Evolutionary conservation across 2,797 vertebrate species (phyloP), one percentile per base, ranked within the genome.

Genomic region (Syngnathus rostellatus): DNA sequence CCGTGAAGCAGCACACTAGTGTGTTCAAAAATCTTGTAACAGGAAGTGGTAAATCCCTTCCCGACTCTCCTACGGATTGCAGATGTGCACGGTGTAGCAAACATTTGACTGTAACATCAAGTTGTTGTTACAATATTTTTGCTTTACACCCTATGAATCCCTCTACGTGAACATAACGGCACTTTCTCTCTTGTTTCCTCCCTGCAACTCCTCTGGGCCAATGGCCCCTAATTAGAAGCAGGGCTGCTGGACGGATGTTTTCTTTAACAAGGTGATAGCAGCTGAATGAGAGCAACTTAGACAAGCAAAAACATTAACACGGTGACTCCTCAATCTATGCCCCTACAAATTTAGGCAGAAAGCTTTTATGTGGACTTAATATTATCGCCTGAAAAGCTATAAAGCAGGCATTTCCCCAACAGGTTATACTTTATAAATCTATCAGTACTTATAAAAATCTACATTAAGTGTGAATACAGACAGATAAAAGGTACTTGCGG

Each of bases 181-280:
- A 74, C 73, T 71, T 81, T 80, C 79, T 86, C 80, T 77, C 77
- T 71, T 71, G 81, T 79, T 80, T 87, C 80, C 77, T 81, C 77
- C 79, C 72, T 72, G 58, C 70, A 59, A 72, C 74, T 85, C 83
- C 81, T 82, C 76, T 72, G 84, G 75, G 86, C 72, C 78, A 86
- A 72, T 77, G 78, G 78, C 81, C 83, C 76, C 89, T 89, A 87
- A 92, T 91, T 90, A 90, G 88, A 88, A 84, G 85, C 85, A 83
- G 81, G 83, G 79, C 86, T 83, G 85, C 77, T 79, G 83, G 81
- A 86, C 77, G 84, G 85, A 87, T 80, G 63, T 78, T 83, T 86
- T 79, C 82, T 81, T 77, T 89, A 88, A 90, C 85, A 87, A 86
- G 85, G 83, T 85, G 77, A 80, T 82, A 83, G 86, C 86, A 87